phyloP scores from a whole-genome alignment of 2,113 vertebrate genomes.

The Pomatostomus ruficeps region DNA sequence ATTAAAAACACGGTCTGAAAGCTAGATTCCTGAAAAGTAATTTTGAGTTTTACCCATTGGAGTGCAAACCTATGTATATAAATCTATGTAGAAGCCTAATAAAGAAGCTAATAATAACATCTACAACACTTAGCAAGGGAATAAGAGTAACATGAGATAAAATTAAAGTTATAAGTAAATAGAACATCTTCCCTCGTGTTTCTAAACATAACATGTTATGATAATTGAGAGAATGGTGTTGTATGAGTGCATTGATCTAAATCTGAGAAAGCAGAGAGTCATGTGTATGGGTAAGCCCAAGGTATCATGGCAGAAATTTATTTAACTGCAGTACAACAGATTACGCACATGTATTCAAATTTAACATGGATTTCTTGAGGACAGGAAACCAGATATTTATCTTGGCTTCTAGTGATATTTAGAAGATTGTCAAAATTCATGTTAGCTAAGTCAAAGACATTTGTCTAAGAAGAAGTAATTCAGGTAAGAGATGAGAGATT shows the following conservation, averaged over 20 bases:
- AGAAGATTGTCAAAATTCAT: not conserved
- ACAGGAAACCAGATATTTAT: not conserved
- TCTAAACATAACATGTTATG: not conserved
- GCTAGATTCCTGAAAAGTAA: not conserved
- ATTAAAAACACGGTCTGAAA: not conserved
- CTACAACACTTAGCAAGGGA: not conserved
- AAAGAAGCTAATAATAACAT: not conserved
- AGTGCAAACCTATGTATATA: not conserved
- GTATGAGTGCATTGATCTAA: not conserved
- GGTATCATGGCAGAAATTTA: not conserved
- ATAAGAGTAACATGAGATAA: not conserved
- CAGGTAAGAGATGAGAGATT: not conserved
- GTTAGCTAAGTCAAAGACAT: not conserved
- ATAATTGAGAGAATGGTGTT: not conserved
- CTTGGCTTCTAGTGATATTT: not conserved
- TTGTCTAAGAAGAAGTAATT: not conserved
- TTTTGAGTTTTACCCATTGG: not conserved
- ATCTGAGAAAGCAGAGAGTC: not conserved
- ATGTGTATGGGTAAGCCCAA: not conserved
- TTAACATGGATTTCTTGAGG: not conserved
- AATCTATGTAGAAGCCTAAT: not conserved
- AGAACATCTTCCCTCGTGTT: not conserved
- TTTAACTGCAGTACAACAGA: not conserved
- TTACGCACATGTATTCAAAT: not conserved
- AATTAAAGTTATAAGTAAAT: not conserved